Evolutionary conservation across 2,113 vertebrate species (phyloP), one percentile per base, ranked within the genome.

Genomic region (Ameiurus melas): DNA sequence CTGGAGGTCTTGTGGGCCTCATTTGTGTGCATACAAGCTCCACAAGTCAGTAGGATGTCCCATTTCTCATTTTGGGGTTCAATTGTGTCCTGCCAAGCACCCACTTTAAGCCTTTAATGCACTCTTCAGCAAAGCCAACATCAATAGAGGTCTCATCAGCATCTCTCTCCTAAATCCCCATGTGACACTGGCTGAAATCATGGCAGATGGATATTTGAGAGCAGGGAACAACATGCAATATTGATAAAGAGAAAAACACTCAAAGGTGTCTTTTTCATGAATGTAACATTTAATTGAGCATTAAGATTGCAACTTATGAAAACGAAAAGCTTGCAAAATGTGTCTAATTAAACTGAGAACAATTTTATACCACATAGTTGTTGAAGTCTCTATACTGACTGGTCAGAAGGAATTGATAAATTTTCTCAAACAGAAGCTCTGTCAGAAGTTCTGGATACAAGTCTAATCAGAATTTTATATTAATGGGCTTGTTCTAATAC

Each of bases 61-160:
- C 12, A 81, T 62, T 83, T 83, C 33, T 39, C 33, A 83, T 62
- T 83, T 83, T 62, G 57, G 57, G 80, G 57, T 60, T 62, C 57
- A 83, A 17, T 25, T 60, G 57, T 83, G 20, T 83, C 80, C 57
- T 62, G 57, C 80, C 20, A 62, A 39, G 80, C 57, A 60, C 20
- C 57, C 2, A 43, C 36, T 83, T 27, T 39, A 22, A 62, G 30
- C 19, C 33, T 6, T 36, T 60, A 33, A 60, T 60, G 57, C 33
- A 60, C 10, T 60, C 16, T 58, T 33, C 33, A 62, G 53, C n/a
- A 83, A 60, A 83, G 30, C 55, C n/a, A 58, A 13, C 55, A 60
- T 60, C n/a, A 36, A 82, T 19, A 22, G 10, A 22, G 30, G 55
- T 13, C 19, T 81, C 79, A 81, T 81, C 30, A 57, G 79, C 17